Evolutionary conservation across 2,888 invertebrate genomes (phyloP), one percentile per base, ranked within the genome.

Genomic region (Pogonocherus hispidulus): DNA sequence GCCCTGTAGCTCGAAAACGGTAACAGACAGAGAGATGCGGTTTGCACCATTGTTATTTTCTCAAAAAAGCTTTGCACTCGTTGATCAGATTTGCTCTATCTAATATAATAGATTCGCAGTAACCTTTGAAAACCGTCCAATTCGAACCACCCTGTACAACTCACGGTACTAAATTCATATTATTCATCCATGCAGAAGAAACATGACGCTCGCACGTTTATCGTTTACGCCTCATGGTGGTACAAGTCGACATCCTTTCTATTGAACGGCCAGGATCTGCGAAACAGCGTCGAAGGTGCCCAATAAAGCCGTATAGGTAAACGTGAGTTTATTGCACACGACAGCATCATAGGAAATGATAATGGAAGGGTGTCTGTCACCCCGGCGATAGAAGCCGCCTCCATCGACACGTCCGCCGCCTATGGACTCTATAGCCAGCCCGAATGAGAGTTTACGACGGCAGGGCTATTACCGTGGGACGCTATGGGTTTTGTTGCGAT

Each of bases 401-500:
- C 62, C 55, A 69, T 67, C 72, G 75, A 80, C 84, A 84, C 84
- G 84, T 84, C 80, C 83, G 79, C 79, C 81, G 83, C 83, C 83
- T 82, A 84, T 83, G 83, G 82, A 81, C 82, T 82, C 82, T 82
- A 83, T 83, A 84, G 82, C 81, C 81, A 78, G 80, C 81, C 78
- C 77, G 80, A 84, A 85, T 83, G 84, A 84, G 81, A 84, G 81
- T 85, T 85, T 85, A 85, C 83, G 83, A 80, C 81, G 80, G 76
- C 75, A 70, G 63, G 79, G 81, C 80, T 79, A 79, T 81, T 83
- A 83, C 81, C 80, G 80, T 77, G 78, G 80, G 80, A 78, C 80
- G 80, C 81, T 74, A 78, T 73, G 79, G 80, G 80, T 80, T 81
- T 81, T 76, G 78, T 77, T 79, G 76, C 80, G 80, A 81, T 80